phyloP scores from a whole-genome alignment of 1,140 invertebrate species.

The Stenopsyche tienmushanensis region DNA sequence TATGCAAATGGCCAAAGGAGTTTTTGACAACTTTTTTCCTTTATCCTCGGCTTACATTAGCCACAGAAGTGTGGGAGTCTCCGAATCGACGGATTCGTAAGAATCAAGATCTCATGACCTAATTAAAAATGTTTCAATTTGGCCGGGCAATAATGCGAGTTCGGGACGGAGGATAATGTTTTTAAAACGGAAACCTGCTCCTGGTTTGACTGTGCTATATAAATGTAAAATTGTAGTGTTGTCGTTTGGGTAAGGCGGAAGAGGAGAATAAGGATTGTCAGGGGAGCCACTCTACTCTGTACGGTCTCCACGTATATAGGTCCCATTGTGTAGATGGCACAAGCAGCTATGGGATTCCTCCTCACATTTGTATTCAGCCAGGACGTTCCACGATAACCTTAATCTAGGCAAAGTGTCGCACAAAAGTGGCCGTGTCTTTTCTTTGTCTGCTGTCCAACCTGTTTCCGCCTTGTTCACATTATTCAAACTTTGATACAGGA shows the following conservation, averaged over 20 bases:
- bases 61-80: no score
- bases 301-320: neutral
- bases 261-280: neutral
- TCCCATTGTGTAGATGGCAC: conserved; percentile 10
- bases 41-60: no score
- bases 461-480: neutral
- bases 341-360: conserved; percentile 3
- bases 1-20: neutral
- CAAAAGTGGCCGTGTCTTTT: conserved; percentile 30
- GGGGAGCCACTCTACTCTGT: neutral
- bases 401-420: conserved; percentile 33
- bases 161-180: neutral
- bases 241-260: neutral
- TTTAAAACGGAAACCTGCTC: neutral
- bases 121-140: no score
- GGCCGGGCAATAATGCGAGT: neutral
- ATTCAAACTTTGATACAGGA: neutral
- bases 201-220: conserved; percentile 2
- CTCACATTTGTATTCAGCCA: conserved; percentile 28
- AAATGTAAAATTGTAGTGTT: conserved; percentile 11
- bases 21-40: no score
- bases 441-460: conserved; percentile 27
- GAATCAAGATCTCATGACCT: no score
- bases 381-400: conserved; percentile 29
- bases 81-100: no score